Conservation (phyloP, 2,113 vertebrate genomes). For the Austrofundulus limnaeus region DNA sequence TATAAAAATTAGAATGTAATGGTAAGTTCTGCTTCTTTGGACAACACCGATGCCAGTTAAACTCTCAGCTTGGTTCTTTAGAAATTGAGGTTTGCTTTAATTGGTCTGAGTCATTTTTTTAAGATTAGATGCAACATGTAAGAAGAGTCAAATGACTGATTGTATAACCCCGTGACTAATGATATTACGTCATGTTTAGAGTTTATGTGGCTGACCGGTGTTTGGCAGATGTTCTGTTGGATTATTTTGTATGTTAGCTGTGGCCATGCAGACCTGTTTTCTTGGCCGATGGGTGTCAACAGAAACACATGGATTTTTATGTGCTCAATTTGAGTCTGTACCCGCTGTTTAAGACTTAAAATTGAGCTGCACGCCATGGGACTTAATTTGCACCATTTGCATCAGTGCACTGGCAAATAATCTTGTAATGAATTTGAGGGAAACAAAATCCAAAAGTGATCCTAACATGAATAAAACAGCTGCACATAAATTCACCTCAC, state of each 20-base stretch:
- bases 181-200: conserved; percentile 9
- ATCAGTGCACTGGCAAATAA: conserved; percentile 4
- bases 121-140: neutral
- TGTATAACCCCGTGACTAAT: conserved; percentile 15
- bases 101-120: conserved; percentile 10
- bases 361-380: neutral
- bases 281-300: conserved; percentile 5
- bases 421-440: neutral
- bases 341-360: conserved; percentile 5
- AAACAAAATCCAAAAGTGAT: neutral
- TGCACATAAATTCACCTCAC: conserved; percentile 4
- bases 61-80: neutral
- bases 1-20: neutral
- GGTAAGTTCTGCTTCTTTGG: neutral
- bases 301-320: conserved; percentile 5
- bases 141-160: conserved; percentile 4
- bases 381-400: conserved; percentile 3
- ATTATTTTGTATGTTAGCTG: neutral
- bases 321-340: conserved; percentile 3
- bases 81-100: conserved; percentile 7
- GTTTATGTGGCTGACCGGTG: conserved; percentile 8
- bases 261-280: conserved; percentile 8
- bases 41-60: neutral
- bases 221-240: conserved; percentile 9
- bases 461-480: neutral